phyloP scores from a whole-genome alignment of 2,888 invertebrate species.

The Trichogramma dendrolimi region DNA sequence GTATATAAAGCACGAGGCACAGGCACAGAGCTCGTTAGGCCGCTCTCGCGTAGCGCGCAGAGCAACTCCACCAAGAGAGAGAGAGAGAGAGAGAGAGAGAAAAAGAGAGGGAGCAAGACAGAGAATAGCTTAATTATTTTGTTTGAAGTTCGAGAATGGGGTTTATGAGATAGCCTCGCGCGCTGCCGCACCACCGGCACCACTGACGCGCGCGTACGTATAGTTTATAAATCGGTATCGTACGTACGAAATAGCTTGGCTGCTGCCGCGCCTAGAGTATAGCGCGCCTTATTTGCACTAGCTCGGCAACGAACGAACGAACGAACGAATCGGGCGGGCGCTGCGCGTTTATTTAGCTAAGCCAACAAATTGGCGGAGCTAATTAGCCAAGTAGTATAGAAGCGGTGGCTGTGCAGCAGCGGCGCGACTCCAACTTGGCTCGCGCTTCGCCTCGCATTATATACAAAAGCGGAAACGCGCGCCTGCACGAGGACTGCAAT shows the following conservation, averaged over 20 bases:
- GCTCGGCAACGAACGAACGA: too few species aligned
- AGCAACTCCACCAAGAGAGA: not conserved
- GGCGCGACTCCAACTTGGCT: too few species aligned
- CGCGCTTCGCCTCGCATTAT: too few species aligned
- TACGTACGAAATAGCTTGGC: too few species aligned
- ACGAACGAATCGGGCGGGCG: too few species aligned
- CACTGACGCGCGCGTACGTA: not conserved
- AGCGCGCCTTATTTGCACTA: too few species aligned
- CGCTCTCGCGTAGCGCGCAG: not conserved
- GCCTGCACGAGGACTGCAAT: too few species aligned
- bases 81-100: conserved; percentile 15
- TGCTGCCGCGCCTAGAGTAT: too few species aligned
- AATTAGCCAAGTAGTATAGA: conserved; percentile 44
- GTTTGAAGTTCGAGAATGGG: conserved; percentile 48
- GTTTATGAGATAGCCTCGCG: conserved; percentile 30
- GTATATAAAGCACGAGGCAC: too few species aligned
- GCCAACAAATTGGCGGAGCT: conserved; percentile 48
- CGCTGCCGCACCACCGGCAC: conserved; percentile 16
- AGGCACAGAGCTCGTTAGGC: not conserved
- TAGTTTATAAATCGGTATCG: too few species aligned
- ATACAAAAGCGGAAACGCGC: too few species aligned
- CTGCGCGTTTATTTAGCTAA: conserved; percentile 44
- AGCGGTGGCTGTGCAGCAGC: conserved; percentile 30
- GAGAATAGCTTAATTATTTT: conserved; percentile 51
- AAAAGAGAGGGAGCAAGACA: conserved; percentile 14